Conservation (phyloP, 2,888 invertebrate species). For the Agapetus fuscipes region DNA sequence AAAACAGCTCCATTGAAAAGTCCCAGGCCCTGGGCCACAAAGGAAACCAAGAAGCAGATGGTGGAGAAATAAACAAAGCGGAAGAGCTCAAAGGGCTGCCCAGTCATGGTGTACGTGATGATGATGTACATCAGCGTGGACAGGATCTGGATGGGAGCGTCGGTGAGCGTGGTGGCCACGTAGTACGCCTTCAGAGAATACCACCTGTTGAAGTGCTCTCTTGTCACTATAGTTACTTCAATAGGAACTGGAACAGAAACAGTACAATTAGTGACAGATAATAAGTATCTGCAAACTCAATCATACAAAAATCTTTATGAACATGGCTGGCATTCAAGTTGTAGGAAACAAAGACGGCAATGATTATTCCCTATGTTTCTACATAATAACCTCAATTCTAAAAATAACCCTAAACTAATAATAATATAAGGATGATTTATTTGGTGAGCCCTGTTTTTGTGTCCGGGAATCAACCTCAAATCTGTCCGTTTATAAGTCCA, state of each 20-base stretch:
- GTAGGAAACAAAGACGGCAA: no score
- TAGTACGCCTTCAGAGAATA: conserved; percentile 79
- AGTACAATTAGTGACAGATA: neutral
- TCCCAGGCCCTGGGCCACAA: conserved; percentile 81
- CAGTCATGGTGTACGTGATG: conserved; percentile 78
- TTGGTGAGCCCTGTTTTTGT: no score
- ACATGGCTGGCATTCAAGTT: neutral
- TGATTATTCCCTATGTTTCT: no score
- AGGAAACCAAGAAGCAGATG: conserved; percentile 65
- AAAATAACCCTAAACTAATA: no score
- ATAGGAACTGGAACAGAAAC: conserved; percentile 58
- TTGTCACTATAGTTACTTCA: conserved; percentile 67
- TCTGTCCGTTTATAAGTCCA: no score
- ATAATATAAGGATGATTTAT: no score
- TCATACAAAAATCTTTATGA: neutral
- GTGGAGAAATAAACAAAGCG: conserved; percentile 63
- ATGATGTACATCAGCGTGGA: conserved; percentile 66
- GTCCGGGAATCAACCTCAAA: no score
- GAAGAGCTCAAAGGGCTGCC: conserved; percentile 67
- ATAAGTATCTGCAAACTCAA: neutral
- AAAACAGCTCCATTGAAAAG: conserved; percentile 76
- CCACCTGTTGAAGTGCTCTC: conserved; percentile 87
- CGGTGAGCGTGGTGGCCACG: conserved; percentile 65
- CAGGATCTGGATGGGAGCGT: conserved; percentile 70
- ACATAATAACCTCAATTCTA: no score